These are phyloP conservation scores for Meiosimyza decipiens DNA, from an alignment of 2,888 invertebrate genomes.

Conservation along the genomic window DNA sequence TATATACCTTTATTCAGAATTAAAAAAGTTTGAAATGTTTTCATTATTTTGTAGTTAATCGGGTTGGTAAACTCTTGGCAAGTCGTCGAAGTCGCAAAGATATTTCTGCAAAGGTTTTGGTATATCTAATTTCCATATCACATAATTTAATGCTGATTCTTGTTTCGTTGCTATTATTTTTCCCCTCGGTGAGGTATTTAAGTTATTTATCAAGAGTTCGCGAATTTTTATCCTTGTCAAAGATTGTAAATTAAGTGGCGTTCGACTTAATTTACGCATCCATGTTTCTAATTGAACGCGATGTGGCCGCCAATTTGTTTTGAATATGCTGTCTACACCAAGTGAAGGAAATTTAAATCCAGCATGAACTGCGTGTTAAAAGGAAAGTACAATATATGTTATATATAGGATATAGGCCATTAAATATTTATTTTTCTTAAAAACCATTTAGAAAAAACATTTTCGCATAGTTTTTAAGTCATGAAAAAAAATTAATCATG, in stretches of 20 bases:
- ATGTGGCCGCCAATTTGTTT: slow-evolving; percentile 41
- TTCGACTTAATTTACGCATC: slow-evolving; percentile 48
- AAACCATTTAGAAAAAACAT: no score
- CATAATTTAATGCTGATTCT: slow-evolving; percentile 56
- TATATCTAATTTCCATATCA: slow-evolving; percentile 58
- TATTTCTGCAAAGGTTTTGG: slow-evolving; percentile 58
- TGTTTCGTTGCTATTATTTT: slow-evolving; percentile 53
- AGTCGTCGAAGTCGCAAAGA: slow-evolving; percentile 60
- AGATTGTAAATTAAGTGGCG: slow-evolving; percentile 59
- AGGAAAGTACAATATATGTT: not conserved
- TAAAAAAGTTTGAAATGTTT: not conserved
- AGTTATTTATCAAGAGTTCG: slow-evolving; percentile 49
- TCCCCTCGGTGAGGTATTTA: slow-evolving; percentile 46
- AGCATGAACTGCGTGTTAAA: slow-evolving; percentile 53
- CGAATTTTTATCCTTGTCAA: slow-evolving; percentile 60
- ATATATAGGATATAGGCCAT: no score
- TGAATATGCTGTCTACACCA: not conserved
- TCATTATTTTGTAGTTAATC: slow-evolving; percentile 1
- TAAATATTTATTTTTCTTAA: no score
- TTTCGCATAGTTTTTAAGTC: no score
- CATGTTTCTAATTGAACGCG: slow-evolving; percentile 48
- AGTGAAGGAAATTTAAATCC: slow-evolving; percentile 55
- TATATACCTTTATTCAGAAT: not conserved
- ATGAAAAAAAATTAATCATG: no score
- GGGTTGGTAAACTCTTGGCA: slow-evolving; percentile 45